Evolutionary conservation across 2,113 vertebrate species (phyloP), one percentile per base, ranked within the genome.

Genomic region (Oreochromis aureus): DNA sequence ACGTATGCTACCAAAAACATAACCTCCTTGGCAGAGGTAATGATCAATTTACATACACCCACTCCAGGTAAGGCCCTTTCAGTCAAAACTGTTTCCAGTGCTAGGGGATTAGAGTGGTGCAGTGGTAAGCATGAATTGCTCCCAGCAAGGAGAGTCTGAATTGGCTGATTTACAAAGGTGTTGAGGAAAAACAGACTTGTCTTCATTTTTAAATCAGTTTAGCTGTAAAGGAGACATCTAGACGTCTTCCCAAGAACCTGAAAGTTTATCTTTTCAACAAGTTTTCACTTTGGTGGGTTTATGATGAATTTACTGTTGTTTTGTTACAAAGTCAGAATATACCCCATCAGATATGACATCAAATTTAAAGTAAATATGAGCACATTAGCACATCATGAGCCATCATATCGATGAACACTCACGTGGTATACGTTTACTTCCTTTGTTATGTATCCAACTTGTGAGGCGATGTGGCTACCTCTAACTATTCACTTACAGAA

Each of bases 1-100:
- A 0, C 1, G 0, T 66, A 0, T 5, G 32, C 32, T n/a, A 0
- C 2, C 61, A 66, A 63, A 63, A 63, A n/a, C 59, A n/a, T 1
- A 63, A 63, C 10, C 4, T 63, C 11, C 32, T 36, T 63, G 1
- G 32, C 61, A 39, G 61, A 66, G 32, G 18, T n/a, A 66, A 39
- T 5, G 32, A n/a, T 66, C 61, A n/a, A n/a, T 59, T 59, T 30
- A 59, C 34, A 66, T 46, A 16, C 39, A 46, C 41, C 41, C 22
- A 1, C 0, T 73, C 22, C 69, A 46, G 41, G 22, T 46, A 27
- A 46, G 69, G 15, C 9, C 69, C 39, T 73, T 27, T 73, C 5
- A 46, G 39, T 3, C n/a, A 46, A 73, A 73, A 5, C 39, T 73
- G 13, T 46, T 1, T 44, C 22, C 3, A 15, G 13, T 27, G 22